These are phyloP conservation scores for Tanypteryx hageni DNA, from an alignment of 2,888 invertebrate genomes.

Conservation along the genomic window DNA sequence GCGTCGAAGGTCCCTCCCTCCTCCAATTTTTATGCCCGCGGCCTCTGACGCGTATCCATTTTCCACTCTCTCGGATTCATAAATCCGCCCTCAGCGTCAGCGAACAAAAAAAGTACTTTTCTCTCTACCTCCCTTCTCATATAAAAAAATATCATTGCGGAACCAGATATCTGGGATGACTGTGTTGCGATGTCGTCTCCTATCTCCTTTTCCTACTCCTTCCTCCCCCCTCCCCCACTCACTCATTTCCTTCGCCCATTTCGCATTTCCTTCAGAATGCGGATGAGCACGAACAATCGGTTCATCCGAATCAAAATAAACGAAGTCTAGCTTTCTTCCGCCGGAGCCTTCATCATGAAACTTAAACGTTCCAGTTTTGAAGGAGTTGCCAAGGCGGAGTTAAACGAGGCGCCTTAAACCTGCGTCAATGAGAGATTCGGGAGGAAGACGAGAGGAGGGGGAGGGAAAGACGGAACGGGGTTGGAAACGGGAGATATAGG, in stretches of 20 bases:
- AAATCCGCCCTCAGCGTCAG: background rate
- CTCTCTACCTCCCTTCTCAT: background rate
- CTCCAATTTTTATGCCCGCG: background rate
- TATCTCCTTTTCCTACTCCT: background rate
- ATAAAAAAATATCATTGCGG: background rate
- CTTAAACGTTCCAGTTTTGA: constrained; percentile 55
- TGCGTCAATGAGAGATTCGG: background rate
- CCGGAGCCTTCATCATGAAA: constrained; percentile 46
- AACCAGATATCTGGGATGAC: constrained; percentile 27
- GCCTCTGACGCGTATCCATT: background rate
- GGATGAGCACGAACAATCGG: constrained; percentile 48
- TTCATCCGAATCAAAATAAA: constrained; percentile 31
- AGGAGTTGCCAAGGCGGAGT: background rate
- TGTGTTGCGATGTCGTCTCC: background rate
- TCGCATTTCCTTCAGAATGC: background rate
- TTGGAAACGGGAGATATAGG: background rate
- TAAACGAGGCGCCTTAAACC: background rate
- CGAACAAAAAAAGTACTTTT: background rate
- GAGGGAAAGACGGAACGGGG: background rate
- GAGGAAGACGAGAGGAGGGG: background rate
- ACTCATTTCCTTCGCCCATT: background rate
- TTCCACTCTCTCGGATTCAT: background rate
- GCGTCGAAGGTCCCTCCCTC: background rate
- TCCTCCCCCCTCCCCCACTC: background rate
- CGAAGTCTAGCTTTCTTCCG: constrained; percentile 42